Evolutionary conservation across 37 sponge, comb jelly and placozoan species (phyloP).

Genomic region (Crambe crambe): DNA sequence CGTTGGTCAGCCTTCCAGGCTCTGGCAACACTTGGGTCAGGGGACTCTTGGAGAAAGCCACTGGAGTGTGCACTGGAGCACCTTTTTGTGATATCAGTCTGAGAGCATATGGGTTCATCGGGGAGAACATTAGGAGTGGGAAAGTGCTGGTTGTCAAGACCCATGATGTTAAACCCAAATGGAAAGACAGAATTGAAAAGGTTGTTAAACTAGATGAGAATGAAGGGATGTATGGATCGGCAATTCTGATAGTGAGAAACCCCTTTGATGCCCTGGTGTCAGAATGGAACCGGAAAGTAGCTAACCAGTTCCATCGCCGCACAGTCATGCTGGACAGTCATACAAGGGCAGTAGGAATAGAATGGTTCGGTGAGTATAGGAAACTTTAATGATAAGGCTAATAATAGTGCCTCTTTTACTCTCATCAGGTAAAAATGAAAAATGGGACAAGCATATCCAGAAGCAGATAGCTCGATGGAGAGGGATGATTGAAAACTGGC

Average conservation of each 20-base stretch:
- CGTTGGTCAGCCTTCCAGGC: conserved; percentile 42
- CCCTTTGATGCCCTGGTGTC: conserved; percentile 42
- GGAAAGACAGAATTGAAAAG: background rate
- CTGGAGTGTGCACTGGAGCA: conserved; percentile 58
- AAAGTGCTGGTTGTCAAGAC: conserved; percentile 58
- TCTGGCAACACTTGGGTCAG: conserved; percentile 68
- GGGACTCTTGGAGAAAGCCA: conserved; percentile 40
- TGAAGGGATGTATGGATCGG: conserved; percentile 20
- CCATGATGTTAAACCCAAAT: conserved; percentile 21
- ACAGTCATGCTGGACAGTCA: background rate
- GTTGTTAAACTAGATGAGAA: background rate
- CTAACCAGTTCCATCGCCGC: background rate
- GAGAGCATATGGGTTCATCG: conserved; percentile 37
- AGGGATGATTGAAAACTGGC: conserved; percentile 19
- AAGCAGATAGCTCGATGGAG: conserved; percentile 18
- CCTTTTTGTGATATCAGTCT: conserved; percentile 42
- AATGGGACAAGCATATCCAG: conserved; percentile 35
- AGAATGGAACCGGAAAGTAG: conserved; percentile 51
- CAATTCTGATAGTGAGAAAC: conserved; percentile 40
- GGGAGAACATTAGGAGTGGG: conserved; percentile 36
- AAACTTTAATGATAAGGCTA: no score
- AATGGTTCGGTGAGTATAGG: conserved; percentile 17
- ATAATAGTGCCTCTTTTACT: background rate
- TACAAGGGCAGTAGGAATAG: background rate
- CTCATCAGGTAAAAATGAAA: background rate